phyloP scores from a whole-genome alignment of 2,888 invertebrate species.

The Rhabditoides inermis region DNA sequence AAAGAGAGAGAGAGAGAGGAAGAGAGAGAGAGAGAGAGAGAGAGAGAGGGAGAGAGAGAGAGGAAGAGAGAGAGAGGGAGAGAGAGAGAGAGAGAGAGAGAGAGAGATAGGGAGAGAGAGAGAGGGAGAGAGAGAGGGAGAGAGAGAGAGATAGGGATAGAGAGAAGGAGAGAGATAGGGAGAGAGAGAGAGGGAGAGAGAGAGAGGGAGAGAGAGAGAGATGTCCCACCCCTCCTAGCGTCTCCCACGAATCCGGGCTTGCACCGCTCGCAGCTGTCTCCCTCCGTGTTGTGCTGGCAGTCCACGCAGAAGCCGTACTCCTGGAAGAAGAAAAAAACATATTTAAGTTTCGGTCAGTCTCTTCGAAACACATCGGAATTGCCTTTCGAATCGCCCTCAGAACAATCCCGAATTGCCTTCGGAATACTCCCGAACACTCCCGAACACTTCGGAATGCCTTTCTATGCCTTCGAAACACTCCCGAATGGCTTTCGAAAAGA shows the following conservation, averaged over 20 bases:
- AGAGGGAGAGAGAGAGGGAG: too few relatives aligned
- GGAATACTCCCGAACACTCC: too few relatives aligned
- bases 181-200: background rate
- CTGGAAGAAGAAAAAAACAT: conserved; percentile 2
- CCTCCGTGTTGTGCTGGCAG: conserved; percentile 58
- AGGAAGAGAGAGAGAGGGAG: too few relatives aligned
- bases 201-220: too few relatives aligned
- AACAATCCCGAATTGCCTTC: background rate
- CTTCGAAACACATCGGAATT: background rate
- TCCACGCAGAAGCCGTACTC: conserved; percentile 71
- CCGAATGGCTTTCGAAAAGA: too few relatives aligned
- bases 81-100: too few relatives aligned
- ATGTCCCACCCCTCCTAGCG: conserved; percentile 53
- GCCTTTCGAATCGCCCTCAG: background rate
- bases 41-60: too few relatives aligned
- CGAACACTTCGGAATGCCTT: too few relatives aligned
- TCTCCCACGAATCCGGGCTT: conserved; percentile 58
- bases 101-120: background rate
- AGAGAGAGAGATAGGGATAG: too few relatives aligned
- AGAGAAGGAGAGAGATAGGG: background rate
- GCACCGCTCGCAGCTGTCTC: conserved; percentile 54
- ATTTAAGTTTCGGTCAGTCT: background rate
- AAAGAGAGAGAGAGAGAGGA: too few relatives aligned
- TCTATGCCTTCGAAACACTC: too few relatives aligned
- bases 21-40: too few relatives aligned